Evolutionary conservation across 2,113 vertebrate genomes (phyloP).

Genomic region (Nanorana parkeri): DNA sequence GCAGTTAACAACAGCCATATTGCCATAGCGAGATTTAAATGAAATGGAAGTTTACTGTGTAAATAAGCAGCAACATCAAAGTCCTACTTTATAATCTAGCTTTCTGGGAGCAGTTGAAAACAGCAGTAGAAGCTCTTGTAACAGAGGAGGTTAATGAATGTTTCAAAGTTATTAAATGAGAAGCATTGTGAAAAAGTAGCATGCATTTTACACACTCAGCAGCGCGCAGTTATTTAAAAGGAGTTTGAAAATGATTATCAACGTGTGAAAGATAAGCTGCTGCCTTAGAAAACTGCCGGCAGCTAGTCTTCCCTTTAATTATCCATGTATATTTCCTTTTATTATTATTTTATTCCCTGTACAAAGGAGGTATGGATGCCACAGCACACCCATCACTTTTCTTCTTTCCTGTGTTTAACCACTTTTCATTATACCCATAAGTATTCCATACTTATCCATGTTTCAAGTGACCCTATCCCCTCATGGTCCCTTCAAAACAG

Average conservation of each 20-base stretch:
- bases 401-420: too few relatives aligned
- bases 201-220: conserved; percentile 9
- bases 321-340: too few relatives aligned
- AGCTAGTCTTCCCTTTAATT: not conserved
- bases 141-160: conserved; percentile 17
- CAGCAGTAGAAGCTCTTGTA: conserved; percentile 5
- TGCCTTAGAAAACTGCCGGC: not conserved
- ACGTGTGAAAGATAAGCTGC: not conserved
- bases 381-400: too few relatives aligned
- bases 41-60: conserved; percentile 7
- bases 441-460: too few relatives aligned
- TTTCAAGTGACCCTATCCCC: too few relatives aligned
- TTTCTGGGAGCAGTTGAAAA: conserved; percentile 9
- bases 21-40: conserved; percentile 12
- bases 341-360: too few relatives aligned
- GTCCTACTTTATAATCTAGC: conserved; percentile 3
- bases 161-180: conserved; percentile 24
- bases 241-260: not conserved
- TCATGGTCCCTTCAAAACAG: too few relatives aligned
- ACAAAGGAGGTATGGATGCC: too few relatives aligned
- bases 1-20: conserved; percentile 20
- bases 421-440: too few relatives aligned
- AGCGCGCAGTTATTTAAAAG: not conserved
- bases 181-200: conserved; percentile 19
- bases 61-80: conserved; percentile 27